phyloP scores from a whole-genome alignment of 2,797 vertebrate species.

The Paedocypris micromegethes region DNA sequence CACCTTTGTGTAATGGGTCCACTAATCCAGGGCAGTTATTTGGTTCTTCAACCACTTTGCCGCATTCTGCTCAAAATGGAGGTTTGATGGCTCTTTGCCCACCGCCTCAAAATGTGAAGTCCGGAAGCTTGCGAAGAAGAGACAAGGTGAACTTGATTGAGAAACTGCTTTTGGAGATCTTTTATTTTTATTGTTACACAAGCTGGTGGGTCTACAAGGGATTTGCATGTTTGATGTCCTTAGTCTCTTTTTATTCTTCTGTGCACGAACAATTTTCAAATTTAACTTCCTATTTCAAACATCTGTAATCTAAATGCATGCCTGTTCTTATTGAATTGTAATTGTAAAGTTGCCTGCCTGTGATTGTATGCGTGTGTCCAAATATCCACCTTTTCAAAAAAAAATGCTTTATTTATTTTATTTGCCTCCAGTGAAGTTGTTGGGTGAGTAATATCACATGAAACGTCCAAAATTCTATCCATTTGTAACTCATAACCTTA shows the following conservation, averaged over 20 bases:
- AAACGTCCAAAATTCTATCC: no score
- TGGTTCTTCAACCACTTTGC: slow-evolving; percentile 44
- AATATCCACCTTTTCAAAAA: no score
- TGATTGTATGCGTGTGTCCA: no score
- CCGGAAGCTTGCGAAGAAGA: slow-evolving; percentile 84
- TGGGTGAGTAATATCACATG: no score
- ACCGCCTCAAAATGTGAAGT: slow-evolving; percentile 87
- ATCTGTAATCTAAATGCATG: no score
- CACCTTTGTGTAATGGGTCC: slow-evolving; percentile 8
- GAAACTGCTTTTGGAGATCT: background rate
- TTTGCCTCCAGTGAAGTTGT: no score
- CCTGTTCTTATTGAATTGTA: no score
- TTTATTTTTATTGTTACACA: slow-evolving; percentile 3
- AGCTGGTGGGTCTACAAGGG: slow-evolving; percentile 12
- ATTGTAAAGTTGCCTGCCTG: no score
- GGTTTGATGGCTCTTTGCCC: slow-evolving; percentile 84
- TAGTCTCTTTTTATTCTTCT: no score
- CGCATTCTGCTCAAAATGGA: slow-evolving; percentile 52
- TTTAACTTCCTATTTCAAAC: no score
- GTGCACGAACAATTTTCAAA: no score
- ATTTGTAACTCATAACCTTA: background rate
- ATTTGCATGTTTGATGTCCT: background rate
- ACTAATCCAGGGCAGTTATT: slow-evolving; percentile 12
- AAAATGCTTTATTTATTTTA: no score
- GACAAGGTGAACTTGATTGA: slow-evolving; percentile 80